These are phyloP conservation scores for Lepas anatifera DNA, from an alignment of 2,888 invertebrate species.

Conservation along the genomic window DNA sequence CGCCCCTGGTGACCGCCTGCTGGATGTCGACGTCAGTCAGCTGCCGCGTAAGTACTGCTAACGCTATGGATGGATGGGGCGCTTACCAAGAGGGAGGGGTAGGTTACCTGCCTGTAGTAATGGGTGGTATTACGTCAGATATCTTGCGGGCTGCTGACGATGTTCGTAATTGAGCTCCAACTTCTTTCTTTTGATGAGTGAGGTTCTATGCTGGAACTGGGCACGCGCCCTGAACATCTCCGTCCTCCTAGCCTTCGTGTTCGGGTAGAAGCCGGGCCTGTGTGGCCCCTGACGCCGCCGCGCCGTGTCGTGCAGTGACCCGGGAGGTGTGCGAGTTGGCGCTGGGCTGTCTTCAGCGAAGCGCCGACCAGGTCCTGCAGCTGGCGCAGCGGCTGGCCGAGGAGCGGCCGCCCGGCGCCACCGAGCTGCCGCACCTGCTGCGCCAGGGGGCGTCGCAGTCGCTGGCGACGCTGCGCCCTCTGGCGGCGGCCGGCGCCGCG, in stretches of 20 bases:
- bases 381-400: slow-evolving; percentile 17
- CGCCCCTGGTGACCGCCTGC: neutral
- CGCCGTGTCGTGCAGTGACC: slow-evolving; percentile 1
- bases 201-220: no score
- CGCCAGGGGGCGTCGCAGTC: slow-evolving; percentile 12
- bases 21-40: neutral
- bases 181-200: no score
- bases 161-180: no score
- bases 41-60: neutral
- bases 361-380: slow-evolving; percentile 16
- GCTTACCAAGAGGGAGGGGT: no score
- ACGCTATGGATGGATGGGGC: no score
- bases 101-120: no score
- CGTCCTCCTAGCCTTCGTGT: no score
- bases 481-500: neutral
- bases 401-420: slow-evolving; percentile 10
- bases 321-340: slow-evolving; percentile 18
- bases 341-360: slow-evolving; percentile 13
- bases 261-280: neutral
- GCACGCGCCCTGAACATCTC: no score
- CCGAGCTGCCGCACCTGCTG: slow-evolving; percentile 19
- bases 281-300: neutral
- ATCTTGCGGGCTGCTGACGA: no score
- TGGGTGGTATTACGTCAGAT: no score
- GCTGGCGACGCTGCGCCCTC: slow-evolving; percentile 12